phyloP scores from a whole-genome alignment of 2,113 vertebrate species.

The Ceyx cyanopectus region DNA sequence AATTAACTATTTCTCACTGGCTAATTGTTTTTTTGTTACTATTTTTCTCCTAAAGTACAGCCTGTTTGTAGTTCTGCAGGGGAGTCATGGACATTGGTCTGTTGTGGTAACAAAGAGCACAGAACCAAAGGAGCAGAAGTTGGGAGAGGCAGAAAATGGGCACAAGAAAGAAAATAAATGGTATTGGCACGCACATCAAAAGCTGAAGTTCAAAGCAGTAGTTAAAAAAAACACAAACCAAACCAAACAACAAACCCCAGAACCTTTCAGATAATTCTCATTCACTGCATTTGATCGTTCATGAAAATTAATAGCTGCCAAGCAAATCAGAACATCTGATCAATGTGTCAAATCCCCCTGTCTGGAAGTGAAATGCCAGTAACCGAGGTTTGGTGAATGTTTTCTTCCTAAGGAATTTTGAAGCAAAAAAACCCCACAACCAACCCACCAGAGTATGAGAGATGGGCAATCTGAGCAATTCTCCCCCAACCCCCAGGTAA shows the following conservation, averaged over 20 bases:
- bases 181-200: slow-evolving; percentile 45
- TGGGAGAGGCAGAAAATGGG: background rate
- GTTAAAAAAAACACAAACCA: background rate
- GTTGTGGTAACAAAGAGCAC: background rate
- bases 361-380: background rate
- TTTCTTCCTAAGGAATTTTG: background rate
- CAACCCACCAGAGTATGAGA: background rate
- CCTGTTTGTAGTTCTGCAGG: background rate
- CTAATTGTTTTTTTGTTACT: background rate
- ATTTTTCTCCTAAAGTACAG: background rate
- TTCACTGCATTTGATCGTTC: background rate
- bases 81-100: background rate
- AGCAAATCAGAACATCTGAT: background rate
- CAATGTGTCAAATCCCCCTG: background rate
- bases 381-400: background rate
- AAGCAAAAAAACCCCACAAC: background rate
- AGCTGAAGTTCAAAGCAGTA: slow-evolving; percentile 29
- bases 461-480: fast-evolving
- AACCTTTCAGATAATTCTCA: background rate
- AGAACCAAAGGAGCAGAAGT: background rate
- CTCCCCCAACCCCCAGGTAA: background rate
- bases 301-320: background rate
- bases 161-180: slow-evolving; percentile 62
- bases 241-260: background rate
- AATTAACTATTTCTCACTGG: background rate